A percentile compares a stretch with the other conserved stretches of the same genome.
These are phyloP conservation scores for Steinernema feltiae DNA, from an alignment of 1,140 invertebrate genomes.

Conservation along the genomic window DNA sequence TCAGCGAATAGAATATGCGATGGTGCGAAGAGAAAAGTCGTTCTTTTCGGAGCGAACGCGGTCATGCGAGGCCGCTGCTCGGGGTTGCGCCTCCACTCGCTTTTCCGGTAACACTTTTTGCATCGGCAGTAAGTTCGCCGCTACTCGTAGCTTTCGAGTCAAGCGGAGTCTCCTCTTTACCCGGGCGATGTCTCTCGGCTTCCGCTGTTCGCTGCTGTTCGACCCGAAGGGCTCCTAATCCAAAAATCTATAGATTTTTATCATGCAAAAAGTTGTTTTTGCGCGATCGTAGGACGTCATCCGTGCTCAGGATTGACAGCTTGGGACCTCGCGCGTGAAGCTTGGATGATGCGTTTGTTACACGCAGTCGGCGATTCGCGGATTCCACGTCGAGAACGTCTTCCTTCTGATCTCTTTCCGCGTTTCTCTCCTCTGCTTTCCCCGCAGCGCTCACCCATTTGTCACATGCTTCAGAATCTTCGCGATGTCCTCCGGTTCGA, in stretches of 20 bases:
- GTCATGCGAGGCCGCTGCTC: not conserved
- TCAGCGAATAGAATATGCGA: not conserved
- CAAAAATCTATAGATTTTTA: not conserved
- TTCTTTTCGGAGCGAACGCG: not conserved
- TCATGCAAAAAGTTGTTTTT: not conserved
- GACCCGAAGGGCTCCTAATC: not conserved
- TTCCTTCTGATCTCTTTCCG: not conserved
- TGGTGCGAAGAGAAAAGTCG: no score
- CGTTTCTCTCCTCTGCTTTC: no score
- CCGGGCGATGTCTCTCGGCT: not conserved
- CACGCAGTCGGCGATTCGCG: not conserved
- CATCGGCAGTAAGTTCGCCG: no score
- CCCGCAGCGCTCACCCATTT: no score
- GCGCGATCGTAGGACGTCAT: not conserved
- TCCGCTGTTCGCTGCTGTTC: not conserved
- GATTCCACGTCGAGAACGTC: not conserved
- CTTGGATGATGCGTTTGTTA: not conserved
- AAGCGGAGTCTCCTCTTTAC: no score
- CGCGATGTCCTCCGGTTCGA: no score
- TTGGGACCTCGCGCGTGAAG: not conserved
- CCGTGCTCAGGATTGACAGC: not conserved
- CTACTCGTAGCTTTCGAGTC: no score
- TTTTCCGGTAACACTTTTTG: not conserved
- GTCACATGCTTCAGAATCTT: no score
- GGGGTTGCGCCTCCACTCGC: not conserved